These are phyloP conservation scores for Pheosia gnoma DNA, from an alignment of 2,888 invertebrate genomes.

Conservation along the genomic window DNA sequence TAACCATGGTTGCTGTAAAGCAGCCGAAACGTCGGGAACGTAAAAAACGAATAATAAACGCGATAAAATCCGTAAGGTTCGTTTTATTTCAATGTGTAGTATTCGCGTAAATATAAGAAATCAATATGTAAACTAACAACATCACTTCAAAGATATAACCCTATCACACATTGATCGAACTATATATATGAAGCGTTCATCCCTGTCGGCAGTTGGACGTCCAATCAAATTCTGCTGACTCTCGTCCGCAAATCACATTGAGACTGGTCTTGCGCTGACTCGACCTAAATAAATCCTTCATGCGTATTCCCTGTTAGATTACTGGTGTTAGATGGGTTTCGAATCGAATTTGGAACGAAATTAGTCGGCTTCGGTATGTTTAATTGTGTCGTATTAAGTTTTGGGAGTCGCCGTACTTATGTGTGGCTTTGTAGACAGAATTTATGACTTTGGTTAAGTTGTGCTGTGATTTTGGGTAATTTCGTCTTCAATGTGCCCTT, in stretches of 20 bases:
- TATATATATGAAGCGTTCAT: slow-evolving; percentile 16
- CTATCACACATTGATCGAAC: slow-evolving; percentile 8
- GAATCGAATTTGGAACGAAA: slow-evolving; percentile 16
- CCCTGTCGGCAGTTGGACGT: slow-evolving; percentile 31
- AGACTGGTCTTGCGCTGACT: slow-evolving; percentile 29
- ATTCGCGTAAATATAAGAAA: too few species aligned
- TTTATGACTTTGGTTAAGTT: too few species aligned
- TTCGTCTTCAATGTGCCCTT: too few species aligned
- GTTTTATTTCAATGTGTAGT: too few species aligned
- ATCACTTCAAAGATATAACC: background rate
- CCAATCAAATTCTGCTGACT: slow-evolving; percentile 42
- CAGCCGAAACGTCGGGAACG: too few species aligned
- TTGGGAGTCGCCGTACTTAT: background rate
- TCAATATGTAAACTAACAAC: background rate
- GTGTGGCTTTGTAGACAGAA: background rate
- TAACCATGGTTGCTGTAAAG: too few species aligned
- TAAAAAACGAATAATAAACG: too few species aligned
- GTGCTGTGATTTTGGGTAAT: background rate
- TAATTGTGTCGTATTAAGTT: slow-evolving; percentile 3
- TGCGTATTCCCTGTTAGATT: slow-evolving; percentile 14
- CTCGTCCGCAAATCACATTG: slow-evolving; percentile 32
- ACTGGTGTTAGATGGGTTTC: slow-evolving; percentile 13
- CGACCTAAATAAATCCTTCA: slow-evolving; percentile 30
- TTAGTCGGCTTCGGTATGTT: slow-evolving; percentile 7
- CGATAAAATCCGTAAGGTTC: too few species aligned